These are phyloP conservation scores for Lacanobia oleracea DNA, from an alignment of 2,888 invertebrate species.

Conservation along the genomic window DNA sequence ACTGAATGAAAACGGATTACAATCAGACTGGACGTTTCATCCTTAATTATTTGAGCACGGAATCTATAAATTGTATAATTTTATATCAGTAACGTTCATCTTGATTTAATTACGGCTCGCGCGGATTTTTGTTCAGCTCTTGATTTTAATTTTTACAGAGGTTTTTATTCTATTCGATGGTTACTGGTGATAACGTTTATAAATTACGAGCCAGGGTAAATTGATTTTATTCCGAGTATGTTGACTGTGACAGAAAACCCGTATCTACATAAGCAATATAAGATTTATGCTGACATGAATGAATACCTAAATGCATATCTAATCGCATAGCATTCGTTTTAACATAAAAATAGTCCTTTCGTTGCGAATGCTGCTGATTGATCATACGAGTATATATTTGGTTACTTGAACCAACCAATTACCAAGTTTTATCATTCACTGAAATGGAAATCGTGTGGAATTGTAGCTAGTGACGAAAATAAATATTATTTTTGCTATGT, in stretches of 20 bases:
- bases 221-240: background rate
- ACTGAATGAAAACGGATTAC: constrained; percentile 17
- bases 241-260: background rate
- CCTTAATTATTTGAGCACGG: constrained; percentile 21
- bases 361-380: no score
- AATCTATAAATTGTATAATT: constrained; percentile 22
- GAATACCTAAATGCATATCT: no score
- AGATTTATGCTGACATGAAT: no score
- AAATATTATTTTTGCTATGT: no score
- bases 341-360: no score
- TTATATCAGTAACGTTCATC: constrained; percentile 22
- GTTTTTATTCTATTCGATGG: background rate
- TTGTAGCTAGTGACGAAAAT: no score
- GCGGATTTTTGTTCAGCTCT: constrained; percentile 7
- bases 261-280: no score
- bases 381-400: no score
- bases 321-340: background rate
- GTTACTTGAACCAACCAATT: no score
- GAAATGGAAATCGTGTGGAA: no score
- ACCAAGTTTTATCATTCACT: no score
- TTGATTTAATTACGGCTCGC: constrained; percentile 42
- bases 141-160: background rate
- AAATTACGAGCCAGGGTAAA: background rate
- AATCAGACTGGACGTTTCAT: constrained; percentile 5
- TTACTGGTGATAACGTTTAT: no score